phyloP scores from a whole-genome alignment of 1,140 invertebrate genomes.

The Lepidostoma basale region DNA sequence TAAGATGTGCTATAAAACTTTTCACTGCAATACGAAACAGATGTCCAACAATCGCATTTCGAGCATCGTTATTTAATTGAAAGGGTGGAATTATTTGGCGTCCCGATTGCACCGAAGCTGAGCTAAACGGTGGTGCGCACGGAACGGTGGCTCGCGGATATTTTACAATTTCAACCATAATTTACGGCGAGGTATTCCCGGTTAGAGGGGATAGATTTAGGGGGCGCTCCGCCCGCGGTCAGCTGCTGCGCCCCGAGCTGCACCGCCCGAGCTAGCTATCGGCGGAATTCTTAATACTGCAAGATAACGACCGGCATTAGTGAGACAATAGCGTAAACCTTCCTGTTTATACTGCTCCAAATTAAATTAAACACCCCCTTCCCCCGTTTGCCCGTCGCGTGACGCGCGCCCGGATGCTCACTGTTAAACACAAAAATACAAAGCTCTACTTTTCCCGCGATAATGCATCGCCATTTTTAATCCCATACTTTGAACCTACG shows the following conservation, averaged over 20 bases:
- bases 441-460: constrained; percentile 10
- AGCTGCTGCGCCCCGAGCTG: neutral
- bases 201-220: constrained; percentile 29
- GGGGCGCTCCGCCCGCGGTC: constrained; percentile 32
- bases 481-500: neutral
- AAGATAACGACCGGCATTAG: constrained; percentile 40
- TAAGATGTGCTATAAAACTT: no score
- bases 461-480: constrained; percentile 27
- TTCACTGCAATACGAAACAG: no score
- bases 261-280: constrained; percentile 10
- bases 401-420: constrained; percentile 16
- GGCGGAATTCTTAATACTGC: constrained; percentile 33
- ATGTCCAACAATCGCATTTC: neutral
- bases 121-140: neutral
- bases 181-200: constrained; percentile 35
- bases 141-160: constrained; percentile 17
- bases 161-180: constrained; percentile 40
- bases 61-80: neutral
- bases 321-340: constrained; percentile 37
- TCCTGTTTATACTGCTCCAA: constrained; percentile 38
- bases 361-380: constrained; percentile 34
- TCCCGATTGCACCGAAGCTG: neutral
- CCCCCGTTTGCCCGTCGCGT: constrained; percentile 14
- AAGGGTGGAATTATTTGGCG: neutral
- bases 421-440: constrained; percentile 28